Evolutionary conservation across 2,797 vertebrate genomes (phyloP).

Genomic region (Acanthurus tractus): DNA sequence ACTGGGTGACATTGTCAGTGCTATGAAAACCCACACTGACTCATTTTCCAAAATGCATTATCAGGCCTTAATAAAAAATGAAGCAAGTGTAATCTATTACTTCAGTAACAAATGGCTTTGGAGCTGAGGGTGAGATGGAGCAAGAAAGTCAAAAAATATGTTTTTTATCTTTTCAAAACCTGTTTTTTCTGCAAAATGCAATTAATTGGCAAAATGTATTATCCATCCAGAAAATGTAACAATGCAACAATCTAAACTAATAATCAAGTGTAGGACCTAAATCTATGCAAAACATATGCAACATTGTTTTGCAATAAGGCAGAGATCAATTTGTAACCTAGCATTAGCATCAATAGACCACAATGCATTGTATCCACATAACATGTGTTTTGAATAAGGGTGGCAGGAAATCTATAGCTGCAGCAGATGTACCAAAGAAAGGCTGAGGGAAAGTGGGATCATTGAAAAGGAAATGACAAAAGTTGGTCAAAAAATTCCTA

Average conservation of each 20-base stretch:
- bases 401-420: constrained; percentile 21
- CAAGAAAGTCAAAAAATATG: not conserved
- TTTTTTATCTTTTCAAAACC: not conserved
- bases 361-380: not conserved
- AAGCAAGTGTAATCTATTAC: not conserved
- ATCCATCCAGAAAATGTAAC: not conserved
- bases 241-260: not conserved
- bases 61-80: not conserved
- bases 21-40: not conserved
- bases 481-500: not conserved
- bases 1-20: not conserved
- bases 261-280: not conserved
- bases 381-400: constrained; percentile 51
- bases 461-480: constrained; percentile 45
- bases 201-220: not conserved
- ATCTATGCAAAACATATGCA: not conserved
- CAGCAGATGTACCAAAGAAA: not conserved
- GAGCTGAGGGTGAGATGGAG: not conserved
- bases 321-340: constrained; percentile 1
- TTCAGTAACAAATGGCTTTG: not conserved
- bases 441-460: constrained; percentile 15
- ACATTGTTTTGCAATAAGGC: not conserved
- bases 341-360: not conserved
- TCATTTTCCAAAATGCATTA: too few species aligned
- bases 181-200: not conserved